phyloP scores from a whole-genome alignment of 2,113 vertebrate species.

The Bubo bubo region DNA sequence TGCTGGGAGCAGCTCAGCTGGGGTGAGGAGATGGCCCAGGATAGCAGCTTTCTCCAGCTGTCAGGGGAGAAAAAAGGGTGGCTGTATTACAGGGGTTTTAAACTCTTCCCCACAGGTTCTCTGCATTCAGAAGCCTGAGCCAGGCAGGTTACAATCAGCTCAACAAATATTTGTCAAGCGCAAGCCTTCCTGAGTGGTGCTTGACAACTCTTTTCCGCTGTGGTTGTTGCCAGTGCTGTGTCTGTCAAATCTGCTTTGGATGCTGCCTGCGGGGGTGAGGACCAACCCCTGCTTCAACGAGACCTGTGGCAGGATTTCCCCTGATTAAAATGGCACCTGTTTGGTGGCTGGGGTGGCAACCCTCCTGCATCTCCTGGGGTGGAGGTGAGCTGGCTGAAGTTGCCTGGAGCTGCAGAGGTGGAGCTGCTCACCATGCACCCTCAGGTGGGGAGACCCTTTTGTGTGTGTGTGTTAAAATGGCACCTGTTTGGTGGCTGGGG shows the following conservation, averaged over 20 bases:
- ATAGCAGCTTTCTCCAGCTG: neutral
- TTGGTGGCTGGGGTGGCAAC: neutral
- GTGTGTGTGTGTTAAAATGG: neutral
- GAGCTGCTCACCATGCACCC: neutral
- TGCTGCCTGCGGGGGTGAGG: neutral
- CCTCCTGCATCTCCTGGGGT: fast-evolving
- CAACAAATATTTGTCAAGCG: constrained; percentile 13
- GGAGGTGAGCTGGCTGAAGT: neutral
- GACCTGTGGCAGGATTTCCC: neutral
- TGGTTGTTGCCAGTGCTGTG: neutral
- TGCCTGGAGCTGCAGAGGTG: neutral
- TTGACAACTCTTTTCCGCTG: constrained; percentile 20
- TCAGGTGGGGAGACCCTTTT: neutral
- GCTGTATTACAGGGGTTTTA: neutral
- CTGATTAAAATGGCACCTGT: fast-evolving
- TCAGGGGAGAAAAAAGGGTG: neutral
- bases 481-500: fast-evolving
- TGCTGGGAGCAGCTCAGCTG: neutral
- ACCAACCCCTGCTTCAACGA: fast-evolving
- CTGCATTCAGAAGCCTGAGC: neutral
- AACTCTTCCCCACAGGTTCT: neutral
- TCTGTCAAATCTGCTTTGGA: neutral
- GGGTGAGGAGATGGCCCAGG: neutral
- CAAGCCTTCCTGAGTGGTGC: neutral
- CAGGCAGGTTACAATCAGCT: neutral